A percentile compares a stretch with the other conserved stretches of the same genome.
phyloP scores from a whole-genome alignment of 2,113 vertebrate genomes.

The Melanocharis versteri region DNA sequence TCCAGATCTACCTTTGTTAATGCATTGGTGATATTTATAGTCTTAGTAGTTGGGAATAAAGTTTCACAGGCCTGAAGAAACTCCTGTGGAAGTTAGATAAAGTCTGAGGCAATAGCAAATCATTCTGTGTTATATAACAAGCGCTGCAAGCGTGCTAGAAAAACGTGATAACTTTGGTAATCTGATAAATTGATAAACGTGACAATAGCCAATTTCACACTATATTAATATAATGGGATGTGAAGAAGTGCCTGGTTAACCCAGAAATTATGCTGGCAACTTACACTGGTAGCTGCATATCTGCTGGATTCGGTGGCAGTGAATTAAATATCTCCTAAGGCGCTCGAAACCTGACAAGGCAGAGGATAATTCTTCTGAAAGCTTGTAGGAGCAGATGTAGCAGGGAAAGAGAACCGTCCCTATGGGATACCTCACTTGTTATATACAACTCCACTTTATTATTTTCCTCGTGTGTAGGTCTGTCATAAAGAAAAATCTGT shows the following conservation, averaged over 20 bases:
- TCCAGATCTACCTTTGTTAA: neutral
- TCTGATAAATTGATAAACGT: constrained; percentile 6
- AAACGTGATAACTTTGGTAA: neutral
- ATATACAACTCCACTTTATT: neutral
- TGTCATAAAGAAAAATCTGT: neutral
- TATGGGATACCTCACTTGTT: neutral
- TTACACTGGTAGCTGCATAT: neutral
- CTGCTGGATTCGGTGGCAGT: constrained; percentile 18
- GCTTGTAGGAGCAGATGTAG: constrained; percentile 29
- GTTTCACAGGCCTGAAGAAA: neutral
- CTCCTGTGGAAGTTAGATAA: neutral
- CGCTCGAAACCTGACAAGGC: constrained; percentile 37
- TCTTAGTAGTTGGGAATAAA: neutral
- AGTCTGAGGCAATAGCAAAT: neutral
- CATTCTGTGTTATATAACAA: neutral
- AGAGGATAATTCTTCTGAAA: constrained; percentile 47
- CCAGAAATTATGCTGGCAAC: constrained; percentile 16
- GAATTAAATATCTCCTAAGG: constrained; percentile 44
- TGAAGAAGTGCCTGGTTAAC: neutral
- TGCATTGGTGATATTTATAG: neutral
- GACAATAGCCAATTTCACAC: neutral
- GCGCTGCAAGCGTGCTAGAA: neutral
- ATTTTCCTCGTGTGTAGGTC: neutral
- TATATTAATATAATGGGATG: neutral
- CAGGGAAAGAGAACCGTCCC: neutral